Evolutionary conservation across 2,888 invertebrate species (phyloP), one percentile per base, ranked within the genome.

Genomic region (Eugnorisma glareosa): DNA sequence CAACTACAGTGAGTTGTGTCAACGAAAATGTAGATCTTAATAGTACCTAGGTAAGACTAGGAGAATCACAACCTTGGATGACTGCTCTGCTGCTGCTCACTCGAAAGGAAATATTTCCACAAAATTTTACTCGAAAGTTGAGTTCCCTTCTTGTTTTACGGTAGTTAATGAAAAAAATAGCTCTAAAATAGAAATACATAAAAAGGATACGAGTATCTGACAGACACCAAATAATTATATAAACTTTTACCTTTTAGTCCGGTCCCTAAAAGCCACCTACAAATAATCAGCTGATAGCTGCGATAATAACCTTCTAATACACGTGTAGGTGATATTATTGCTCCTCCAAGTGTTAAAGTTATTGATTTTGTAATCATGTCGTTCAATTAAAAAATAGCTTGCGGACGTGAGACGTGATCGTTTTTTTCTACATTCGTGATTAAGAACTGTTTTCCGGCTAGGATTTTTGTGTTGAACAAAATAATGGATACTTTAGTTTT

Each of bases 331-430:
- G 31, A 40, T 59, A 40, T 66, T 40, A 48, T 59, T n/a, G 31
- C 76, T 59, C 31, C 1, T 66, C 48, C 48, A 51, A 37, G 15
- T 57, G 45, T 45, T 77, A 64, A 40, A 35, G 67, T 51, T 24
- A 63, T 63, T 28, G 61, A 24, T 35, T 35, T 63, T 79, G 15
- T n/a, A 48, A 75, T 61, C 24, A 63, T n/a, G 51, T 35, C 79
- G 15, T 24, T 35, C 35, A 35, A 51, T 79, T 45, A 68, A 48
- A 28, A 2, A 37, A n/a, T 13, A 18, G 10, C 18, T 13, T 15
- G 31, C 48, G n/a, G 31, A 35, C 21, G n/a, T 48, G 48, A 75
- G 37, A 10, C 10, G 45, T 31, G 15, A 43, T 43, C 40, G 40
- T 48, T 1, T 75, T 59, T 75, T 75, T 51, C 7, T 10, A 6